Conservation (phyloP, 2,797 vertebrate genomes). For the Coracias cyanogaster region DNA sequence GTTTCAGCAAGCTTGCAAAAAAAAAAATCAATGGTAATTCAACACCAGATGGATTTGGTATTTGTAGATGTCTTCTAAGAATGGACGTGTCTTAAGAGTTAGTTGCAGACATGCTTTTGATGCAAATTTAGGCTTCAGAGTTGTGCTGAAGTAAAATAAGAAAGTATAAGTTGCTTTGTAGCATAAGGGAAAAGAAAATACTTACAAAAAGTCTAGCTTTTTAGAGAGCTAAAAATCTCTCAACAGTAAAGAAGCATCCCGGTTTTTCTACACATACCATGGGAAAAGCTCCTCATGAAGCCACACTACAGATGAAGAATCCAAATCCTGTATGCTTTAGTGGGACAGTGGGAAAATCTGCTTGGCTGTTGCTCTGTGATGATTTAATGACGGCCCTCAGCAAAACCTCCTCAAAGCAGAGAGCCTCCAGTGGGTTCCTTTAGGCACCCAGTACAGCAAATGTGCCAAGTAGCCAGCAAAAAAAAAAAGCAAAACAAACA, state of each 20-base stretch:
- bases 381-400: background rate
- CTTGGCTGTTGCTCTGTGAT: background rate
- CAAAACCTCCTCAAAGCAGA: background rate
- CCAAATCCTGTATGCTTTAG: background rate
- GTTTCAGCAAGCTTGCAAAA: background rate
- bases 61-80: conserved; percentile 29
- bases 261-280: background rate
- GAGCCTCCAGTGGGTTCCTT: background rate
- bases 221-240: background rate
- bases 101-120: background rate
- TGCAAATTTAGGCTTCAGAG: conserved; percentile 34
- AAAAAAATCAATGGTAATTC: background rate
- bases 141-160: background rate
- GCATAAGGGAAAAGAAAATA: background rate
- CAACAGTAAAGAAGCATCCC: background rate
- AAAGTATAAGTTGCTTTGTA: background rate
- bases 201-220: background rate
- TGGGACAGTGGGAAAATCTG: rapidly evolving
- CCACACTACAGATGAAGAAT: background rate
- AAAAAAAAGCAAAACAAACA: background rate
- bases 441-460: background rate
- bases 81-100: background rate
- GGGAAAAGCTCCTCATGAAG: background rate
- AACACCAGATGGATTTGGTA: conserved; percentile 32
- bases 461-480: background rate